phyloP scores from a whole-genome alignment of 2,113 vertebrate species.

The Reinhardtius hippoglossoides region DNA sequence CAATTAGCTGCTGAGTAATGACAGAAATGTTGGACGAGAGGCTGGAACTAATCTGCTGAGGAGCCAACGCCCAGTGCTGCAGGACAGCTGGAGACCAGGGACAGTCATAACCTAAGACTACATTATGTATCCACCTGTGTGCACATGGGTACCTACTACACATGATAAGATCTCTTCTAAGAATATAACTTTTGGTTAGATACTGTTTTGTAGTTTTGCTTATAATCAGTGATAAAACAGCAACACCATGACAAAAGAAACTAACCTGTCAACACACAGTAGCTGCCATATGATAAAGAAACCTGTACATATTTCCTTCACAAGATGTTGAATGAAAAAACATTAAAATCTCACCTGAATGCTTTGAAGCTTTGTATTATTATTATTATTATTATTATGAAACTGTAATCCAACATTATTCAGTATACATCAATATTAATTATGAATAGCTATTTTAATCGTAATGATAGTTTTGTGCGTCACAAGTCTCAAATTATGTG shows the following conservation, averaged over 20 bases:
- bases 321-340: not conserved
- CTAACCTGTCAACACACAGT: not conserved
- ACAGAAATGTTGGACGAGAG: slow-evolving; percentile 47
- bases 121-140: not conserved
- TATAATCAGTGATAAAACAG: not conserved
- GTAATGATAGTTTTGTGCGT: no score
- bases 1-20: slow-evolving; percentile 50
- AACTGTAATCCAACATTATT: no score
- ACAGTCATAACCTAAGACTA: not conserved
- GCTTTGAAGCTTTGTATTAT: no score
- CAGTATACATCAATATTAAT: no score
- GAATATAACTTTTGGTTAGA: not conserved
- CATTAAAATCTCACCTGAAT: no score
- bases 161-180: not conserved
- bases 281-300: not conserved
- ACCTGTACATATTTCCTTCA: not conserved
- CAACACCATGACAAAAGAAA: not conserved
- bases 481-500: no score
- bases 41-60: slow-evolving; percentile 60
- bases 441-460: no score
- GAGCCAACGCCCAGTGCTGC: slow-evolving; percentile 54
- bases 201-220: not conserved
- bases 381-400: no score
- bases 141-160: not conserved
- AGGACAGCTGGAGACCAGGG: slow-evolving; percentile 9